Evolutionary conservation across 2,113 vertebrate species (phyloP).

Genomic region (Mormyrus lacerda): DNA sequence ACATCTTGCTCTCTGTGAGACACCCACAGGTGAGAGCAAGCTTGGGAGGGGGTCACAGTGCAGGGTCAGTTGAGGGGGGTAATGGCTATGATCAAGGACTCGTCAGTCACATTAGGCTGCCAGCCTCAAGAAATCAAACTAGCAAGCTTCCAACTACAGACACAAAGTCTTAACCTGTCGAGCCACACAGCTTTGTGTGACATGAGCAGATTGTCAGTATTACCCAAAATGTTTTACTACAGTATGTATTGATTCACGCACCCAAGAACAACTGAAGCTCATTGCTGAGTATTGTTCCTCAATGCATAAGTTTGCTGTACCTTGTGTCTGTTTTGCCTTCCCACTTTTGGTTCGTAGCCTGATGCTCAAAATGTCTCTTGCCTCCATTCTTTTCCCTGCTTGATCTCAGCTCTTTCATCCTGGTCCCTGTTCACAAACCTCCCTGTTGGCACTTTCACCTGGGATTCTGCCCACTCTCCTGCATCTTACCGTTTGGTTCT

Average conservation of each 20-base stretch:
- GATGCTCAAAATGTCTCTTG: background rate
- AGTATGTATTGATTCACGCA: background rate
- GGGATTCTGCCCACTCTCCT: background rate
- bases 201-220: background rate
- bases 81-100: background rate
- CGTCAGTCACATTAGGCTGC: background rate
- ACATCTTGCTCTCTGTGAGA: background rate
- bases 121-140: background rate
- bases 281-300: background rate
- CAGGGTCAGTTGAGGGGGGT: background rate
- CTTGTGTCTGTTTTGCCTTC: background rate
- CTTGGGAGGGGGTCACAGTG: background rate
- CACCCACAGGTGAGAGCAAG: background rate
- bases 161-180: background rate
- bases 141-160: background rate
- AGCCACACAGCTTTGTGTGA: background rate
- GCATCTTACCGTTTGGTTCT: background rate
- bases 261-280: background rate
- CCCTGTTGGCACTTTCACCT: background rate
- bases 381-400: background rate
- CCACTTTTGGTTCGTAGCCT: background rate
- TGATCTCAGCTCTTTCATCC: background rate
- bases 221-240: background rate
- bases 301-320: background rate
- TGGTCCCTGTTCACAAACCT: background rate